These are phyloP conservation scores for Piprites chloris DNA, from an alignment of 2,113 vertebrate genomes.

Conservation along the genomic window DNA sequence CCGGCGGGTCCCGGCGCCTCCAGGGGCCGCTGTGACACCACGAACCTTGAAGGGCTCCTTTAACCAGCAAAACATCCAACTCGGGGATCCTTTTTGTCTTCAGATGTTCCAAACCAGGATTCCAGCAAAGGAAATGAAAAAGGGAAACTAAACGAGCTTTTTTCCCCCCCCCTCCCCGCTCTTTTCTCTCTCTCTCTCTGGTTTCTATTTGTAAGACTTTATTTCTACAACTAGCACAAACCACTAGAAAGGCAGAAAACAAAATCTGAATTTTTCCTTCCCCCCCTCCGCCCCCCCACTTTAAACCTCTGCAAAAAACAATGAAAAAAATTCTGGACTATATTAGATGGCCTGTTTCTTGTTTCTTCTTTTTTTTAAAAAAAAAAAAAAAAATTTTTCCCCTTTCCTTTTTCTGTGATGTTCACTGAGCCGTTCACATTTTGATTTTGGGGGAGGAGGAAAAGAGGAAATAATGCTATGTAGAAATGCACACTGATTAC, in stretches of 20 bases:
- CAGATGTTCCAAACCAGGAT: constrained; percentile 34
- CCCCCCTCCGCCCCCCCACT: too few species aligned
- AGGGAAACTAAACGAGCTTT: constrained; percentile 19
- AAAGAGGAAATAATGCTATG: background rate
- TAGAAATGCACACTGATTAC: background rate
- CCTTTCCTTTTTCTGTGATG: background rate
- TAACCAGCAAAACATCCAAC: background rate
- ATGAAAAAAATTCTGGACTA: background rate
- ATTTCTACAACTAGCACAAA: constrained; percentile 47
- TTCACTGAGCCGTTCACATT: background rate
- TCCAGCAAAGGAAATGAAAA: constrained; percentile 65
- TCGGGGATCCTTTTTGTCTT: constrained; percentile 21
- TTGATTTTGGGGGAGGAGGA: background rate
- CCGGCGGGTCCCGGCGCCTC: background rate
- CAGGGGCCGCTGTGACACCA: constrained; percentile 68
- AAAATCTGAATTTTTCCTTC: background rate
- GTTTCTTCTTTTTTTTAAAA: background rate
- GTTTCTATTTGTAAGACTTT: constrained; percentile 30
- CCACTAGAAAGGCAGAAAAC: constrained; percentile 38
- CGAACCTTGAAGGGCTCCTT: background rate
- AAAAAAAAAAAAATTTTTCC: too few species aligned
- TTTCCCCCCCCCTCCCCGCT: background rate
- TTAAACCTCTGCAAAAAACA: constrained; percentile 16
- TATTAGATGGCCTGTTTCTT: background rate
- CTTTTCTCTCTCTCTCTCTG: background rate